These are phyloP conservation scores for Triplophysa tibetana DNA, from an alignment of 2,113 vertebrate species.

Conservation along the genomic window DNA sequence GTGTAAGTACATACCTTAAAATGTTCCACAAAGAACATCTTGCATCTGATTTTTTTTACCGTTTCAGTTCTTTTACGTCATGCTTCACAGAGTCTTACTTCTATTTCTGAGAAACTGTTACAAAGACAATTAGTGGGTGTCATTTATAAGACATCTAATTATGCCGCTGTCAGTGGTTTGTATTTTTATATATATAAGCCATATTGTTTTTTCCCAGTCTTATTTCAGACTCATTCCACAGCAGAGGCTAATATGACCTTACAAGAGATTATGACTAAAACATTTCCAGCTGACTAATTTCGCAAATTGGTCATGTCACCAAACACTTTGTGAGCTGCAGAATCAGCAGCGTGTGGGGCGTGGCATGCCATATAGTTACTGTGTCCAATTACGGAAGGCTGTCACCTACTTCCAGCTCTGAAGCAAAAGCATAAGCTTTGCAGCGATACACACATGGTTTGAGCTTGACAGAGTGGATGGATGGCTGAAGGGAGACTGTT, in stretches of 20 bases:
- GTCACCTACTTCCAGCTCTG: slow-evolving; percentile 24
- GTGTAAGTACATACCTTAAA: not conserved
- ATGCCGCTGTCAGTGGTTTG: slow-evolving; percentile 55
- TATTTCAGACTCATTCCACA: slow-evolving; percentile 47
- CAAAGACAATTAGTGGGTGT: slow-evolving; percentile 63
- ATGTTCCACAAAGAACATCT: not conserved
- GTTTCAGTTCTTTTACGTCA: not conserved
- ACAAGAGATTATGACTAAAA: slow-evolving; percentile 68
- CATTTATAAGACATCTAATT: slow-evolving; percentile 60
- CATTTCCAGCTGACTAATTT: slow-evolving; percentile 72
- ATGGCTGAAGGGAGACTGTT: slow-evolving; percentile 29
- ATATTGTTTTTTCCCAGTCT: slow-evolving; percentile 45
- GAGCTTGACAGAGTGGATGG: slow-evolving; percentile 24
- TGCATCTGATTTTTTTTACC: slow-evolving; percentile 7
- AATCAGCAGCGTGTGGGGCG: slow-evolving; percentile 58
- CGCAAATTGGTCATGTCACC: slow-evolving; percentile 72
- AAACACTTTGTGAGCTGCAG: slow-evolving; percentile 56
- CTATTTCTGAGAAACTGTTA: slow-evolving; percentile 42
- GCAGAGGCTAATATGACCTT: slow-evolving; percentile 48
- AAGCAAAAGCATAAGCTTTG: slow-evolving; percentile 35
- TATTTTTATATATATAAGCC: slow-evolving; percentile 19
- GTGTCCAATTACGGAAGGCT: slow-evolving; percentile 61
- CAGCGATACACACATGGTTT: slow-evolving; percentile 16
- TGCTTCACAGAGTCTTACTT: slow-evolving; percentile 3
- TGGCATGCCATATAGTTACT: slow-evolving; percentile 34